Percentiles rank a stretch among this genome's conserved stretches.
Evolutionary conservation across 2,888 invertebrate genomes (phyloP).

Genomic region (Nymphalis c-album): DNA sequence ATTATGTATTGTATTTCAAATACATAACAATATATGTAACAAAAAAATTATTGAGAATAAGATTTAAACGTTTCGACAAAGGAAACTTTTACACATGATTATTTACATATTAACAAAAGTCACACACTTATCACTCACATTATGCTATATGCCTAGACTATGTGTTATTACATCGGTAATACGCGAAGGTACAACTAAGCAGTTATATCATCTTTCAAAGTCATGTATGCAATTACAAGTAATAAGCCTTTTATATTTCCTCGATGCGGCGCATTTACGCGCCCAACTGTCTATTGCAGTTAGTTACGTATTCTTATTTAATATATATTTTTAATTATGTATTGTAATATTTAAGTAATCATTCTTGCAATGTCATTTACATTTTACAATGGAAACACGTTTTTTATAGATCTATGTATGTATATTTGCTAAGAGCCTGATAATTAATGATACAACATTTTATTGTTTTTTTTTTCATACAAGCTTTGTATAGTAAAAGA

Average conservation of each 20-base stretch:
- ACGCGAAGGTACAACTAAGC: constrained; percentile 24
- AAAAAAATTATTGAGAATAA: not conserved
- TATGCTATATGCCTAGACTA: not conserved
- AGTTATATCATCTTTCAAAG: constrained; percentile 37
- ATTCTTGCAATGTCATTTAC: no score
- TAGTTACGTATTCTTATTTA: not conserved
- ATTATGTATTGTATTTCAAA: no score
- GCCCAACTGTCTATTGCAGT: constrained; percentile 3
- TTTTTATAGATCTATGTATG: no score
- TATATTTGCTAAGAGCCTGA: no score
- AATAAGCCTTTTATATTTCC: constrained; percentile 32
- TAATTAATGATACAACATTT: no score
- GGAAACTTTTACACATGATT: not conserved
- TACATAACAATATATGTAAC: no score
- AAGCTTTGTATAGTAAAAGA: no score
- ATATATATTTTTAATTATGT: not conserved
- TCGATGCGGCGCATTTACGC: constrained; percentile 18
- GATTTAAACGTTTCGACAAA: not conserved
- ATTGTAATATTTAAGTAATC: constrained; percentile 1
- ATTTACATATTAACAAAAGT: constrained; percentile 7
- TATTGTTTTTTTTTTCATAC: no score
- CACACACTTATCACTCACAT: constrained; percentile 5
- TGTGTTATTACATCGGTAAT: constrained; percentile 6
- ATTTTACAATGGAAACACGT: no score
- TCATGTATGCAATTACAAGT: constrained; percentile 36